A percentile compares a stretch with the other conserved stretches of the same genome.
Conservation (phyloP, 2,888 invertebrate species). For the Aspidiotus destructor region DNA sequence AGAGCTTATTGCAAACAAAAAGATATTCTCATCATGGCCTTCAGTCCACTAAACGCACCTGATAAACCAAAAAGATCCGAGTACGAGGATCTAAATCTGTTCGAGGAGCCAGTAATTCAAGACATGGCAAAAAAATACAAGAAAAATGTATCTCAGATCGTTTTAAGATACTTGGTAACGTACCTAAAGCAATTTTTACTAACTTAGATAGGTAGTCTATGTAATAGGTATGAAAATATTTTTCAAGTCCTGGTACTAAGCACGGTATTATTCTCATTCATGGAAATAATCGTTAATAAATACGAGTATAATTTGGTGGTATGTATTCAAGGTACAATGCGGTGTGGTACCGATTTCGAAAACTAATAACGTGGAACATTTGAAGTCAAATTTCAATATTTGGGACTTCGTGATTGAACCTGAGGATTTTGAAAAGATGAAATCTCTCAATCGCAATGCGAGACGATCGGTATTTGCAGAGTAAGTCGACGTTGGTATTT, state of each 20-base stretch:
- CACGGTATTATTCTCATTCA: neutral
- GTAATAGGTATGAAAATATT: too few species aligned
- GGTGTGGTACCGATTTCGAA: constrained; percentile 6
- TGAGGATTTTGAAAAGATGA: neutral
- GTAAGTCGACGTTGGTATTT: neutral
- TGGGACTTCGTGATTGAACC: constrained; percentile 8
- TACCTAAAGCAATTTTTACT: too few species aligned
- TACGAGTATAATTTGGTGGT: too few species aligned
- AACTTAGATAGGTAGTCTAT: too few species aligned
- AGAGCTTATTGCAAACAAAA: constrained; percentile 58
- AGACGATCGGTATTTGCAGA: neutral
- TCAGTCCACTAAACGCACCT: constrained; percentile 66
- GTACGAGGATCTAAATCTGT: constrained; percentile 57
- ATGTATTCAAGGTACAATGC: neutral
- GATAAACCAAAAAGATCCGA: constrained; percentile 68
- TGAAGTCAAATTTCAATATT: constrained; percentile 9
- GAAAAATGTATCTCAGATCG: constrained; percentile 59
- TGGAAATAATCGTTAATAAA: too few species aligned
- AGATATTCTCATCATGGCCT: constrained; percentile 63
- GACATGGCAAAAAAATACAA: constrained; percentile 53
- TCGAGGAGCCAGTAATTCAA: constrained; percentile 62
- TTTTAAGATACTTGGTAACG: constrained; percentile 53
- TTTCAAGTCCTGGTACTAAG: too few species aligned
- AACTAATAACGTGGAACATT: constrained; percentile 5
- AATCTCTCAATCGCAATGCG: neutral